A percentile compares a stretch with the other conserved stretches of the same genome.
phyloP scores from a whole-genome alignment of 2,113 vertebrate genomes.

The Tupaia chinensis region DNA sequence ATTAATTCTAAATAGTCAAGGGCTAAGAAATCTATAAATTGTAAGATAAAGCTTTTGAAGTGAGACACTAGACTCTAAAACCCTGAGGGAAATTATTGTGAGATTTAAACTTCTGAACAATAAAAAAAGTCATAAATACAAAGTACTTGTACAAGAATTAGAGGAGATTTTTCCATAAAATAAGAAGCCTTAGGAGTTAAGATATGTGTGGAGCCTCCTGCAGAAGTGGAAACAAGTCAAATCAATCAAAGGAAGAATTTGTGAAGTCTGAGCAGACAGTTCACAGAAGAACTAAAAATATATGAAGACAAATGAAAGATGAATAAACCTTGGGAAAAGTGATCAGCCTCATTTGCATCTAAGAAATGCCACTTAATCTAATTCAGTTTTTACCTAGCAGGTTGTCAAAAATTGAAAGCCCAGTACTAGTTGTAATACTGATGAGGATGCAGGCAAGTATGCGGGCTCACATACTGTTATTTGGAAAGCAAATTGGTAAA shows the following conservation, averaged over 20 bases:
- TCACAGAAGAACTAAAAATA: constrained; percentile 8
- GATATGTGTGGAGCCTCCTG: background rate
- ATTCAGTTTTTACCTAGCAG: background rate
- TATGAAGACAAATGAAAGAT: background rate
- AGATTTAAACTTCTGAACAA: constrained; percentile 23
- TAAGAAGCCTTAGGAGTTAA: background rate
- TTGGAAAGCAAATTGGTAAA: background rate
- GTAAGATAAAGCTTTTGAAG: background rate
- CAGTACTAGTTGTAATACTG: background rate
- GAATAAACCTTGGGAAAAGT: constrained; percentile 11
- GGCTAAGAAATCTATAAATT: background rate
- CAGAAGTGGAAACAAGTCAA: constrained; percentile 39
- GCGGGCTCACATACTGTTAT: background rate
- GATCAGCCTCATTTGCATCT: background rate
- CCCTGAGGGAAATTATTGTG: background rate
- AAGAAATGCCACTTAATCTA: background rate
- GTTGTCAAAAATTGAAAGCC: background rate
- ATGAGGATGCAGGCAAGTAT: background rate
- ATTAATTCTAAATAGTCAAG: background rate
- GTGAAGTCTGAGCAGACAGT: background rate
- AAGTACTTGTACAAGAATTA: background rate
- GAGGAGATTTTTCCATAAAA: background rate
- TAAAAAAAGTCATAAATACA: background rate
- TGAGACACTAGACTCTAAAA: background rate
- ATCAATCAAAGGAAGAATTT: background rate